Conservation (phyloP, 1,140 invertebrate species). For the Drosophila rhopaloa region DNA sequence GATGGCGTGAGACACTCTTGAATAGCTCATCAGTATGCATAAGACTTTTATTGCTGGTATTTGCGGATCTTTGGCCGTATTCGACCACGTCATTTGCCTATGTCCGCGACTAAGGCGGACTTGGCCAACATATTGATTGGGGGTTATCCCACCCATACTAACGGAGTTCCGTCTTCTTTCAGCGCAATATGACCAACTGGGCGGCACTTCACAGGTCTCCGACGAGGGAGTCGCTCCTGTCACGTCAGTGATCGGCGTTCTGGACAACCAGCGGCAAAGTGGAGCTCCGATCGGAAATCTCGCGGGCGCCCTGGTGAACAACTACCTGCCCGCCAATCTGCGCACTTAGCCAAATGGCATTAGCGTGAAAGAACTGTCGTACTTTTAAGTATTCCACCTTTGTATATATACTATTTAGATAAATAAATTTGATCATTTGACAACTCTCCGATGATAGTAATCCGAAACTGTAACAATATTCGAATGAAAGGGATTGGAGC, state of each 20-base stretch:
- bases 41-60: constrained; percentile 20
- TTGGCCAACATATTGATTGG: background rate
- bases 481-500: constrained; percentile 15
- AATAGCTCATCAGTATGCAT: constrained; percentile 38
- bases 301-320: constrained; percentile 29
- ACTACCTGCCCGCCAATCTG: constrained; percentile 70
- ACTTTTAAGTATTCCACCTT: constrained; percentile 34
- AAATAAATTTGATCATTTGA: constrained; percentile 39
- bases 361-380: constrained; percentile 45
- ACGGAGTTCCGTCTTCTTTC: constrained; percentile 22
- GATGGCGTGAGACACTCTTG: background rate
- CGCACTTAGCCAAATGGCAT: constrained; percentile 26
- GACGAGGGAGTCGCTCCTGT: constrained; percentile 81
- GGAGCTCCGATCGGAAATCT: constrained; percentile 8
- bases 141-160: constrained; percentile 7
- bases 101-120: background rate
- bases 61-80: constrained; percentile 13
- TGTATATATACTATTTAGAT: constrained; percentile 36
- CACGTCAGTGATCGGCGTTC: constrained; percentile 74
- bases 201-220: constrained; percentile 77
- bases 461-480: constrained; percentile 28
- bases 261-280: constrained; percentile 50
- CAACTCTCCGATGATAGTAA: background rate
- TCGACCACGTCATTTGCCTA: background rate
- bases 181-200: constrained; percentile 83